Conservation (phyloP, 1,140 invertebrate species). For the Drosophila seguyi region DNA sequence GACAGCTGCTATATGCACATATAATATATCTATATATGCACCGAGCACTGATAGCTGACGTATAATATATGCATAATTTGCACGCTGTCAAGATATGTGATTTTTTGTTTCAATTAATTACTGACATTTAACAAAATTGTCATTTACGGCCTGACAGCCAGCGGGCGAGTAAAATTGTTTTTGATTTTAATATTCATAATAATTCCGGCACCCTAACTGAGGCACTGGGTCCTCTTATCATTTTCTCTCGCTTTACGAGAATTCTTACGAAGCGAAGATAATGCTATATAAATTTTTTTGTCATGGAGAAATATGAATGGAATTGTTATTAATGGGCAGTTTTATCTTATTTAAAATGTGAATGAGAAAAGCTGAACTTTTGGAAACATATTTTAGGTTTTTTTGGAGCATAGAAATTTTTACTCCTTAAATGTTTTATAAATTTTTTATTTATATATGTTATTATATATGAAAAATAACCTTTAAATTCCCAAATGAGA, state of each 20-base stretch:
- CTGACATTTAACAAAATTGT: constrained; percentile 69
- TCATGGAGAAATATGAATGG: background rate
- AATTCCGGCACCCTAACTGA: constrained; percentile 37
- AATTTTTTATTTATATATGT: background rate
- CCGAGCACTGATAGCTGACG: constrained; percentile 9
- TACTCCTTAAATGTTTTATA: background rate
- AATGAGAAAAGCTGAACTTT: background rate
- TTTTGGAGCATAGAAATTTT: no score
- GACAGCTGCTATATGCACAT: constrained; percentile 19
- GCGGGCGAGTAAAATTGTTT: constrained; percentile 43
- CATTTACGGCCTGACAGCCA: constrained; percentile 58
- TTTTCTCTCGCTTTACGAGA: background rate
- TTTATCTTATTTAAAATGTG: background rate
- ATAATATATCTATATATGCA: constrained; percentile 15
- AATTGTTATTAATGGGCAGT: background rate
- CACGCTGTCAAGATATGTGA: constrained; percentile 40
- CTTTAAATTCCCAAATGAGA: no score
- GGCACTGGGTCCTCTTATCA: background rate
- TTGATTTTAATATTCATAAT: constrained; percentile 64
- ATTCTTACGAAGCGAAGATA: background rate
- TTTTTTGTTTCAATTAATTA: constrained; percentile 74
- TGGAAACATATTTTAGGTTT: no score
- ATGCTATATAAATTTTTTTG: background rate
- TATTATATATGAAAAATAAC: background rate
- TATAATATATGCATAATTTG: constrained; percentile 31